Conservation (phyloP, 2,888 invertebrate genomes). For the Oscheius sp. region DNA sequence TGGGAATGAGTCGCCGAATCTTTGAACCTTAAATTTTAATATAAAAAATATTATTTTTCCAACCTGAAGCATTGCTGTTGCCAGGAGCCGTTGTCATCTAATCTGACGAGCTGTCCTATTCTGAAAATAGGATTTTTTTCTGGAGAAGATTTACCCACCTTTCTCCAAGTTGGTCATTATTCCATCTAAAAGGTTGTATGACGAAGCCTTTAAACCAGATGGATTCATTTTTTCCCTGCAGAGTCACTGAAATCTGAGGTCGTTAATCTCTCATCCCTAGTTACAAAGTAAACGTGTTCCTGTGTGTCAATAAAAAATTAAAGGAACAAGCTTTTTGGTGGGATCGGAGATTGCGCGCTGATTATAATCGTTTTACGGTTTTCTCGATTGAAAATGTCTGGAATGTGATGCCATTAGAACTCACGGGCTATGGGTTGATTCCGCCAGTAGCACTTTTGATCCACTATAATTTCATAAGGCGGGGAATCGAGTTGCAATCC, state of each 20-base stretch:
- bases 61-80: constrained; percentile 69
- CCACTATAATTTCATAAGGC: constrained; percentile 68
- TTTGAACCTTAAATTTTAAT: constrained; percentile 39
- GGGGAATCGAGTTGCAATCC: constrained; percentile 65
- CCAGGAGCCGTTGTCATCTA: constrained; percentile 71
- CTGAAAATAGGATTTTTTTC: constrained; percentile 39
- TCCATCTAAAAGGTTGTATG: constrained; percentile 68
- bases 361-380: constrained; percentile 25
- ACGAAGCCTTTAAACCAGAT: constrained; percentile 71
- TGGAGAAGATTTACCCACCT: constrained; percentile 40
- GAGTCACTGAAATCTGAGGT: constrained; percentile 56
- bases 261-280: not conserved
- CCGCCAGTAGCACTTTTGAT: constrained; percentile 69
- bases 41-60: not conserved
- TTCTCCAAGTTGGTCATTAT: constrained; percentile 61
- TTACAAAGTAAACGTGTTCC: not conserved
- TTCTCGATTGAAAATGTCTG: constrained; percentile 17
- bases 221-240: constrained; percentile 66
- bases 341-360: constrained; percentile 24
- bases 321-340: constrained; percentile 9
- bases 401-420: constrained; percentile 25
- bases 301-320: constrained; percentile 12
- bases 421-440: constrained; percentile 69
- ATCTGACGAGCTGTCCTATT: constrained; percentile 68
- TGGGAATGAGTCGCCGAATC: constrained; percentile 71